Percentiles rank a stretch among this genome's conserved stretches.
These are phyloP conservation scores for Rutpela maculata DNA, from an alignment of 2,888 invertebrate species.

Conservation along the genomic window DNA sequence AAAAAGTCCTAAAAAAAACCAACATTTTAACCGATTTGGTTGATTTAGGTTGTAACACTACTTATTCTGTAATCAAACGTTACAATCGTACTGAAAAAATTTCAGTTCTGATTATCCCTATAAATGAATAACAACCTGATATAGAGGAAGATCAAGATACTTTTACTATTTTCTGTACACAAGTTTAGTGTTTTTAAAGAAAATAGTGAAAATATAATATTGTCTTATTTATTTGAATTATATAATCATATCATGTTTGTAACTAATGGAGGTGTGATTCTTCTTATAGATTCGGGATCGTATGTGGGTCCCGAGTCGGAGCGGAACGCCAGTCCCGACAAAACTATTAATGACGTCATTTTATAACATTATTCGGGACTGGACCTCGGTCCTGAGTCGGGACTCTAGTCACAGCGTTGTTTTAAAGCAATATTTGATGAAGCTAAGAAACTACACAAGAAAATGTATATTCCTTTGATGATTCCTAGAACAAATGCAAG, in stretches of 20 bases:
- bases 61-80: slow-evolving; percentile 14
- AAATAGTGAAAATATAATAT: not conserved
- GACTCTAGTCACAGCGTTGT: not conserved
- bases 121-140: slow-evolving; percentile 4
- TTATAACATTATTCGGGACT: not conserved
- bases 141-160: slow-evolving; percentile 16
- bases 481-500: too few species aligned
- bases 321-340: too few species aligned
- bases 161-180: not conserved
- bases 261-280: not conserved
- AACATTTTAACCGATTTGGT: slow-evolving; percentile 12
- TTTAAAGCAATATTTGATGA: too few species aligned
- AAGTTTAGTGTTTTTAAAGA: not conserved
- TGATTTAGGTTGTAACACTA: slow-evolving; percentile 3
- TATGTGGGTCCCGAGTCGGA: not conserved
- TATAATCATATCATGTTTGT: not conserved
- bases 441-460: too few species aligned
- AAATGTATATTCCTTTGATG: too few species aligned
- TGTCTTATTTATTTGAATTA: not conserved
- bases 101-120: not conserved
- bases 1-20: not conserved
- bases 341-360: too few species aligned
- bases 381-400: not conserved
- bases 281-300: not conserved
- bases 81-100: slow-evolving; percentile 11